Evolutionary conservation across 2,113 vertebrate species (phyloP).

Genomic region (Archilochus colubris): DNA sequence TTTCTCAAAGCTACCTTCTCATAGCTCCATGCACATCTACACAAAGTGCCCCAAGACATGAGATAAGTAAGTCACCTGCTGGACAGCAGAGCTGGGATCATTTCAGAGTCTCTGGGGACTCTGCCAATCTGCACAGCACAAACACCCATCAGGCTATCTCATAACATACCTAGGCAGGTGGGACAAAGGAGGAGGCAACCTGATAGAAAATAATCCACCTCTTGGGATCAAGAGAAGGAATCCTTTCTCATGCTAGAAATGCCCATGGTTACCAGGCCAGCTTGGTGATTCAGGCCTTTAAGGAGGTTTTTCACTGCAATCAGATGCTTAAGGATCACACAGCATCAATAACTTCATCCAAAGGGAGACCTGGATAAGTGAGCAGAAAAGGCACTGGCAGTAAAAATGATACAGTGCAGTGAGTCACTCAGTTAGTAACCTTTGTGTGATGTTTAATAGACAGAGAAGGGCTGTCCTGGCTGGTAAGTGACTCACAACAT

Average conservation of each 20-base stretch:
- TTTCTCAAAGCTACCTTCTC: not conserved
- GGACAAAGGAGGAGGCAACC: not conserved
- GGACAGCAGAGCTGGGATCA: not conserved
- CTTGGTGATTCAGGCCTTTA: not conserved
- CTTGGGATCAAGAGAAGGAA: not conserved
- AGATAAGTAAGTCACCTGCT: not conserved
- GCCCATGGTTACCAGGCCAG: not conserved
- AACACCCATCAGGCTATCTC: not conserved
- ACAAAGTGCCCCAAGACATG: not conserved
- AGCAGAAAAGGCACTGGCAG: not conserved
- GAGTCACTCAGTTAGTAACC: constrained; percentile 11
- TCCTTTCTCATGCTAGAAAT: not conserved
- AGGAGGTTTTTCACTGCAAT: not conserved
- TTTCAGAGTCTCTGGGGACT: not conserved
- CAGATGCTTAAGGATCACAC: not conserved
- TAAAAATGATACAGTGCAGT: not conserved
- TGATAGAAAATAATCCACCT: not conserved
- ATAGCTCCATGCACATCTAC: not conserved
- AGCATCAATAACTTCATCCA: not conserved
- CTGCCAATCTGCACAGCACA: not conserved
- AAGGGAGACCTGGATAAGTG: not conserved
- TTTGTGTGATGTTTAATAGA: not conserved
- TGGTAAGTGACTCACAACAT: not conserved
- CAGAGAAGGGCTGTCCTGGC: not conserved
- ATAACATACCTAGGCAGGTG: not conserved